These are phyloP conservation scores for Leptoclinus maculatus DNA, from an alignment of 2,797 vertebrate genomes.

Conservation along the genomic window DNA sequence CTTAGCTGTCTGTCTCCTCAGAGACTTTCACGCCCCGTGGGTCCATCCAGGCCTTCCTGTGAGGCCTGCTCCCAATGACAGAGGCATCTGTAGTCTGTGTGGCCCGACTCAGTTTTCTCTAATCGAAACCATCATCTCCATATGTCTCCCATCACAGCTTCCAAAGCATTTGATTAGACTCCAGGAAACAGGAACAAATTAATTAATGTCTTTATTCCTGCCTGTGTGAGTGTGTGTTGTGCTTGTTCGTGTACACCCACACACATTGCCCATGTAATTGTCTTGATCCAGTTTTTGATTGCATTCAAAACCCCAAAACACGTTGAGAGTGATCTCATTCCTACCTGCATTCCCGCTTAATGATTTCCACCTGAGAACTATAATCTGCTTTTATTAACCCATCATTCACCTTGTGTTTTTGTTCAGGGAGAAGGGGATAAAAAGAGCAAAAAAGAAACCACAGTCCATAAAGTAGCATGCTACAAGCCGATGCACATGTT, in stretches of 20 bases:
- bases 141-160: conserved; percentile 83
- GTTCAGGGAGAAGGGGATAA: conserved; percentile 58
- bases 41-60: conserved; percentile 64
- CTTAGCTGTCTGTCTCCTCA: conserved; percentile 26
- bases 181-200: conserved; percentile 83
- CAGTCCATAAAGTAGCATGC: conserved; percentile 69
- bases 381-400: conserved; percentile 77
- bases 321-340: conserved; percentile 67
- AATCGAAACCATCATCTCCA: conserved; percentile 82
- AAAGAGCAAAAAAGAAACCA: conserved; percentile 57
- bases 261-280: conserved; percentile 46
- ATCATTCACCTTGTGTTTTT: conserved; percentile 74
- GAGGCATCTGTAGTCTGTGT: conserved; percentile 79
- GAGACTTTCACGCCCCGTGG: conserved; percentile 60
- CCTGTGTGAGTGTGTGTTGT: conserved; percentile 32
- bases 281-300: conserved; percentile 55
- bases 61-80: conserved; percentile 68
- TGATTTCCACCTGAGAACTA: conserved; percentile 78
- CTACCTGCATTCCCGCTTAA: conserved; percentile 81
- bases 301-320: conserved; percentile 53
- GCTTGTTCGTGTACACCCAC: conserved; percentile 12
- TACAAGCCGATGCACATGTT: conserved; percentile 69
- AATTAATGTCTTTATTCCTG: conserved; percentile 77
- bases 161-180: conserved; percentile 77
- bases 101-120: conserved; percentile 63